These are phyloP conservation scores for Cyphomyrus discorhynchus DNA, from an alignment of 2,113 vertebrate genomes.

Conservation along the genomic window DNA sequence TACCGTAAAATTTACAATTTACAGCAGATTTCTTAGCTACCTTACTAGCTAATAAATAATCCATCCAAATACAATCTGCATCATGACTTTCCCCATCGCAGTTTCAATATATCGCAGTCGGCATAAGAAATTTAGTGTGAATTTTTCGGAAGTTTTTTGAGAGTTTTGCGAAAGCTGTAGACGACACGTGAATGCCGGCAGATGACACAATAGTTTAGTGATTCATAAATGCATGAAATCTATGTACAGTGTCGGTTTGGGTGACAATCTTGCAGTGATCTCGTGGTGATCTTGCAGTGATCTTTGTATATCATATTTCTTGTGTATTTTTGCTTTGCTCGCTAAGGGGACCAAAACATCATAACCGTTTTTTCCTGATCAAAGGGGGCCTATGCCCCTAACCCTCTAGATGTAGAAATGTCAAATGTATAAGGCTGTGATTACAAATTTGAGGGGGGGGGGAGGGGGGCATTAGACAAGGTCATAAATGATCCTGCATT, in stretches of 20 bases:
- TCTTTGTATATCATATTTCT: background rate
- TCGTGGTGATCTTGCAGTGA: background rate
- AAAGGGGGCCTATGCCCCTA: background rate
- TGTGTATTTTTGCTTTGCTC: background rate
- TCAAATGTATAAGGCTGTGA: conserved; percentile 12
- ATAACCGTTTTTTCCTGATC: background rate
- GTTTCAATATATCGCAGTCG: background rate
- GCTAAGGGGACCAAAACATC: background rate
- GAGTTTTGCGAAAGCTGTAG: background rate
- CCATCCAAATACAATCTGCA: background rate
- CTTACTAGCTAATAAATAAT: background rate
- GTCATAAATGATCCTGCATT: conserved; percentile 56
- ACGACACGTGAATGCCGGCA: background rate
- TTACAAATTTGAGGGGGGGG: conserved; percentile 42
- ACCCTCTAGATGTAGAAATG: background rate
- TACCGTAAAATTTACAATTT: background rate
- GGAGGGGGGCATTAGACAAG: conserved; percentile 25
- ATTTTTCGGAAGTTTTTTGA: background rate
- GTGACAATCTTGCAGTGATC: background rate
- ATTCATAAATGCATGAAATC: background rate
- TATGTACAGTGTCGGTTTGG: background rate
- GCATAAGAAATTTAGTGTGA: background rate
- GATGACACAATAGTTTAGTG: background rate
- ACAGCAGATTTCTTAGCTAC: background rate
- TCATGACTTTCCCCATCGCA: background rate